phyloP scores from a whole-genome alignment of 92 coral and sea anemone genomes.

The Bergia sp. region DNA sequence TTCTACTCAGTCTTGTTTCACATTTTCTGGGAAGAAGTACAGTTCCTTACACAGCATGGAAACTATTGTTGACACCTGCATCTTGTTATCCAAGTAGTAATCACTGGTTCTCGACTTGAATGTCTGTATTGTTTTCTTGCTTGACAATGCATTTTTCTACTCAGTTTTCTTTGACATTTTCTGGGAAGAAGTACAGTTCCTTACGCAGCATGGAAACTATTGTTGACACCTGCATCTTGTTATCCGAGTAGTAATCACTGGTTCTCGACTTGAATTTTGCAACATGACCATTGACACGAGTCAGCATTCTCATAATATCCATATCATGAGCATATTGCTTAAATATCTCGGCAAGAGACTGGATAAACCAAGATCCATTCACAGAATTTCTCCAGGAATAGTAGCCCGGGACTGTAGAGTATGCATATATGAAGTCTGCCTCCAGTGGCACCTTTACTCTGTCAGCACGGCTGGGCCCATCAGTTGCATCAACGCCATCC shows the following conservation, averaged over 20 bases:
- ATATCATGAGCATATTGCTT: constrained; percentile 60
- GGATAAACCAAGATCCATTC: constrained; percentile 93
- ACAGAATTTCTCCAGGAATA: constrained; percentile 88
- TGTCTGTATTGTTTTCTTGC: not conserved
- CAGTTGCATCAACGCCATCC: constrained; percentile 84
- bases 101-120: constrained; percentile 91
- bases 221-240: constrained; percentile 84
- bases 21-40: constrained; percentile 81
- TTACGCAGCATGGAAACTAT: constrained; percentile 90
- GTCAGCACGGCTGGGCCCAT: constrained; percentile 63
- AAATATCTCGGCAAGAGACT: constrained; percentile 72
- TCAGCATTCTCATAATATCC: constrained; percentile 84
- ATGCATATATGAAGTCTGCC: constrained; percentile 88
- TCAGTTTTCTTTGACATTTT: constrained; percentile 54
- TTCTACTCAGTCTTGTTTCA: constrained; percentile 34
- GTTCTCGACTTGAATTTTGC: constrained; percentile 90
- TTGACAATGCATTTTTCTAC: not conserved
- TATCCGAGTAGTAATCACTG: constrained; percentile 84
- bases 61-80: constrained; percentile 84
- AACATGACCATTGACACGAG: constrained; percentile 79
- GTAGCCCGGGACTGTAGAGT: constrained; percentile 91
- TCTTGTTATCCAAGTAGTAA: constrained; percentile 84
- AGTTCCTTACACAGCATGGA: constrained; percentile 90
- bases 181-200: constrained; percentile 88
- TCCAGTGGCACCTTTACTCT: constrained; percentile 81